Conservation (phyloP, 2,888 invertebrate genomes). For the Trachelus troglodyta region DNA sequence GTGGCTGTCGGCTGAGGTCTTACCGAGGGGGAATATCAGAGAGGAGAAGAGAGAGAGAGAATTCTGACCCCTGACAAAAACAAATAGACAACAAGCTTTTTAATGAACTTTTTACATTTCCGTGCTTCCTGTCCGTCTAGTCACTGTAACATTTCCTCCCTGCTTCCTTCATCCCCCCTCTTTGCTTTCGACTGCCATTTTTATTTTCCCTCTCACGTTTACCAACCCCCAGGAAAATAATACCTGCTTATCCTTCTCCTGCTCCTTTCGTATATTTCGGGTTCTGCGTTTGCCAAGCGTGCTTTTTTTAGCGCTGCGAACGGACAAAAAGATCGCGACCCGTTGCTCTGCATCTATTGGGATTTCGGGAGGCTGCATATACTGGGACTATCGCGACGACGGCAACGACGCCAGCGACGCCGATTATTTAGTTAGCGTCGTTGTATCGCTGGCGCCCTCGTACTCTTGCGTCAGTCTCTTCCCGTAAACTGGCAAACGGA, state of each 20-base stretch:
- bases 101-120: background rate
- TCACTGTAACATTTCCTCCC: conserved; percentile 6
- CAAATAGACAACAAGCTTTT: background rate
- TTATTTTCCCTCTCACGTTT: too few relatives aligned
- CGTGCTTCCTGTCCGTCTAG: background rate
- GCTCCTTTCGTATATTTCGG: background rate
- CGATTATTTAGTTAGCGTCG: background rate
- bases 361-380: background rate
- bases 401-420: background rate
- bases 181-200: background rate
- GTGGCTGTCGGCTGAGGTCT: background rate
- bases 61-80: background rate
- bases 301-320: background rate
- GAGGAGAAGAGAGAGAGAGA: conserved; percentile 12
- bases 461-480: conserved; percentile 21
- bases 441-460: background rate
- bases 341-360: background rate
- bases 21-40: conserved; percentile 7
- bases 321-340: background rate
- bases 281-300: background rate
- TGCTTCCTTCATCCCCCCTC: background rate
- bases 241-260: background rate
- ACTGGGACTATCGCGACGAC: background rate
- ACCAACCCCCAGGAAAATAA: background rate
- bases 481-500: conserved; percentile 47